phyloP scores from a whole-genome alignment of 2,113 vertebrate genomes.

The Cavia porcellus region DNA sequence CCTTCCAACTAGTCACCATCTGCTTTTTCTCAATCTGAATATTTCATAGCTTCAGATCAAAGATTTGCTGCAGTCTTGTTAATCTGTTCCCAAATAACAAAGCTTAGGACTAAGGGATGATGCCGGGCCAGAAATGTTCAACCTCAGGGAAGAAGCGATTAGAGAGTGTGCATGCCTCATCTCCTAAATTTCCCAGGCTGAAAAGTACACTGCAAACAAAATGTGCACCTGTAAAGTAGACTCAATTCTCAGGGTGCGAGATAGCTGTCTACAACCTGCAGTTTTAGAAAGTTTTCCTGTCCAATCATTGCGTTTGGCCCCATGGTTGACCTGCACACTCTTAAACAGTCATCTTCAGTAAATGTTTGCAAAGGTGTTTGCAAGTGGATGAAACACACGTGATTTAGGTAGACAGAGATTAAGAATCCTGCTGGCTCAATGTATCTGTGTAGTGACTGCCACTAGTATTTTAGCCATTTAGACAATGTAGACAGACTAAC shows the following conservation, averaged over 20 bases:
- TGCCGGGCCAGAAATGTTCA: not conserved
- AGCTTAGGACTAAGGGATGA: not conserved
- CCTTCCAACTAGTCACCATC: not conserved
- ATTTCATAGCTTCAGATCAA: not conserved
- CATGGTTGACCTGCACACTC: not conserved
- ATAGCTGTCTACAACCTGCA: not conserved
- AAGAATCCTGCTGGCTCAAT: not conserved
- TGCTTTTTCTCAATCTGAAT: not conserved
- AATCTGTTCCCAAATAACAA: not conserved
- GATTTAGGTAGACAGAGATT: not conserved
- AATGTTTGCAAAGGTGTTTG: slow-evolving; percentile 36
- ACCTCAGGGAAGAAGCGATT: not conserved
- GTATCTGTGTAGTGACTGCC: not conserved
- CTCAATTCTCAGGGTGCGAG: not conserved
- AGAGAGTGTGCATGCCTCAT: not conserved
- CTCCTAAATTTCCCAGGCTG: not conserved
- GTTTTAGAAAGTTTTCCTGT: not conserved
- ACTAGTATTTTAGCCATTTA: not conserved
- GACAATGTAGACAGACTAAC: not conserved
- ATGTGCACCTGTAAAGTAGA: not conserved
- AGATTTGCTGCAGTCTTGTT: not conserved
- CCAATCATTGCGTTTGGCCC: not conserved
- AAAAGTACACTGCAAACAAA: not conserved
- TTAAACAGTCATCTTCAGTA: not conserved
- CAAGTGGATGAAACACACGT: not conserved